These are phyloP conservation scores for Lepus europaeus DNA, from an alignment of 2,113 vertebrate genomes.

Conservation along the genomic window DNA sequence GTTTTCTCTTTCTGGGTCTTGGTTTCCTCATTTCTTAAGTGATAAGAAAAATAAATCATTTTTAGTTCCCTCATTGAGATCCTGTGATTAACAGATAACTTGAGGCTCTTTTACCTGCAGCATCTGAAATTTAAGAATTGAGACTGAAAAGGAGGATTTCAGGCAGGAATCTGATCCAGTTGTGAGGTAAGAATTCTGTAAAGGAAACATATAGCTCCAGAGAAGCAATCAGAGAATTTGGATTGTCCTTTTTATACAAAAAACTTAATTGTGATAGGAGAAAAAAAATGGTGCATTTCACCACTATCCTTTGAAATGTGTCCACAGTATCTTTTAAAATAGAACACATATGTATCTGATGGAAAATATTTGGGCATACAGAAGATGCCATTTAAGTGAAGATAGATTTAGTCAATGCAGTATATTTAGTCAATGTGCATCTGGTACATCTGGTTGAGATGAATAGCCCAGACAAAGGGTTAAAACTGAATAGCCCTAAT, in stretches of 20 bases:
- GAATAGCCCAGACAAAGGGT: constrained; percentile 61
- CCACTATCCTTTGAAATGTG: constrained; percentile 38
- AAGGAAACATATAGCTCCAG: constrained; percentile 17
- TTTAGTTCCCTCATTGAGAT: constrained; percentile 18
- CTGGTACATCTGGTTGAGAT: constrained; percentile 65
- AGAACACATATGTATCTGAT: constrained; percentile 28
- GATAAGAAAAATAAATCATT: constrained; percentile 9
- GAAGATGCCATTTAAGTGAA: constrained; percentile 45
- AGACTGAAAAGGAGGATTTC: constrained; percentile 16
- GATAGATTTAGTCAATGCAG: constrained; percentile 25
- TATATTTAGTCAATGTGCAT: constrained; percentile 47
- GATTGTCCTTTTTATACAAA: neutral
- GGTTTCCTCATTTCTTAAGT: constrained; percentile 47
- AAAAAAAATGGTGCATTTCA: neutral
- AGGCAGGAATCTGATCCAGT: neutral
- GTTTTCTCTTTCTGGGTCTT: neutral
- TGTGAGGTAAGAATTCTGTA: neutral
- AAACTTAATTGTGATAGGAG: neutral
- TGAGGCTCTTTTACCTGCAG: neutral
- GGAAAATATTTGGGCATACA: neutral
- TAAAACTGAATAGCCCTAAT: constrained; percentile 65
- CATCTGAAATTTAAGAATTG: constrained; percentile 49
- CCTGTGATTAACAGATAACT: constrained; percentile 27
- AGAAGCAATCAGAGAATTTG: constrained; percentile 32
- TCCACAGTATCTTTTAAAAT: neutral